Evolutionary conservation across 2,797 vertebrate species (phyloP).

Genomic region (Manis pentadactyla): DNA sequence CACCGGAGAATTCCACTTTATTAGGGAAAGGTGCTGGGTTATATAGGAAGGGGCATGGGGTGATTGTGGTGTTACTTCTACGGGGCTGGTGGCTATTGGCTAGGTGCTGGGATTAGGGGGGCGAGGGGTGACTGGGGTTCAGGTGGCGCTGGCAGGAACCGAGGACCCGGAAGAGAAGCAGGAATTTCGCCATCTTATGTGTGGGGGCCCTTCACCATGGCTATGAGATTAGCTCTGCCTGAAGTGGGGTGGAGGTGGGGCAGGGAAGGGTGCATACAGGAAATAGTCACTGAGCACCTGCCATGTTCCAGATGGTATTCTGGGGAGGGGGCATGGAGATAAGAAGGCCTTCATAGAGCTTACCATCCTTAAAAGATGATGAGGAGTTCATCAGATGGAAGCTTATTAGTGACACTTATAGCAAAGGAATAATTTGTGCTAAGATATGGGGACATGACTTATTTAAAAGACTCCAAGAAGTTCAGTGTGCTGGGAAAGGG

Average conservation of each 20-base stretch:
- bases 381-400: not conserved
- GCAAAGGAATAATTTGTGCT: not conserved
- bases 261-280: not conserved
- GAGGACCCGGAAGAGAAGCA: no score
- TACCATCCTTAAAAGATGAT: not conserved
- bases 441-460: not conserved
- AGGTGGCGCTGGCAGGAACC: no score
- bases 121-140: no score
- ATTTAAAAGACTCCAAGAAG: not conserved
- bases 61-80: no score
- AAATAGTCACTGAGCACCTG: not conserved
- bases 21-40: no score
- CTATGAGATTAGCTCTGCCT: not conserved
- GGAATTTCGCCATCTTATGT: no score
- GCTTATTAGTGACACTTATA: not conserved
- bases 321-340: not conserved
- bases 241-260: no score
- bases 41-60: no score
- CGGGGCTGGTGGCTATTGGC: no score
- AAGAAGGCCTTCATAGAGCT: not conserved
- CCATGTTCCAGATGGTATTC: not conserved
- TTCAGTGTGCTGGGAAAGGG: not conserved
- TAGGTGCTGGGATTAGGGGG: no score
- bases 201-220: no score
- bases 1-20: no score